Evolutionary conservation across 2,797 vertebrate species (phyloP).

Genomic region (Rhinella marina): DNA sequence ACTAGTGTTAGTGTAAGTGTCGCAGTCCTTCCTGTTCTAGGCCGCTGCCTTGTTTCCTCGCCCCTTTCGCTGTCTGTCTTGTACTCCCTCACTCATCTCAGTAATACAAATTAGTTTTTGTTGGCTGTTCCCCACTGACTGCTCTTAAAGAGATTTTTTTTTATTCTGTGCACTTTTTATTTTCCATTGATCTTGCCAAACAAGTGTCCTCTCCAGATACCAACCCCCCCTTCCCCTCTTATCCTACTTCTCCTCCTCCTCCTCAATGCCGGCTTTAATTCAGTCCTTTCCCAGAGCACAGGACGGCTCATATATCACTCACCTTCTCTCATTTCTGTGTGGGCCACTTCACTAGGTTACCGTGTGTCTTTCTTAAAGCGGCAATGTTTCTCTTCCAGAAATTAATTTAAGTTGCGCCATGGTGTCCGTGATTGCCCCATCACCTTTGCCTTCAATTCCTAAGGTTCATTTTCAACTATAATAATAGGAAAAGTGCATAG

Average conservation of each 20-base stretch:
- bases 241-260: constrained; percentile 49
- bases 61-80: constrained; percentile 45
- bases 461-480: not conserved
- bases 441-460: not conserved
- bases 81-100: constrained; percentile 58
- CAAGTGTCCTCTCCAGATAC: constrained; percentile 61
- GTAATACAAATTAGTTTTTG: constrained; percentile 61
- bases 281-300: constrained; percentile 57
- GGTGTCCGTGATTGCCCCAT: not conserved
- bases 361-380: constrained; percentile 36
- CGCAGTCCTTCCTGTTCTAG: constrained; percentile 35
- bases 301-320: constrained; percentile 58
- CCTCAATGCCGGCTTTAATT: constrained; percentile 53
- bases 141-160: constrained; percentile 59
- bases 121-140: constrained; percentile 54
- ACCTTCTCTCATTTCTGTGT: constrained; percentile 63
- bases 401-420: constrained; percentile 8
- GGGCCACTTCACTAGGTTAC: constrained; percentile 52
- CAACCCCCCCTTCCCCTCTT: constrained; percentile 35
- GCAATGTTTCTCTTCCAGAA: constrained; percentile 21
- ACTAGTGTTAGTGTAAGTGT: not conserved
- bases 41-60: not conserved
- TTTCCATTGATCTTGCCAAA: constrained; percentile 61
- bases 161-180: constrained; percentile 57
- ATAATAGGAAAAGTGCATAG: not conserved